Evolutionary conservation across 2,888 invertebrate species (phyloP), one percentile per base, ranked within the genome.

Genomic region (Trachelus stipa): DNA sequence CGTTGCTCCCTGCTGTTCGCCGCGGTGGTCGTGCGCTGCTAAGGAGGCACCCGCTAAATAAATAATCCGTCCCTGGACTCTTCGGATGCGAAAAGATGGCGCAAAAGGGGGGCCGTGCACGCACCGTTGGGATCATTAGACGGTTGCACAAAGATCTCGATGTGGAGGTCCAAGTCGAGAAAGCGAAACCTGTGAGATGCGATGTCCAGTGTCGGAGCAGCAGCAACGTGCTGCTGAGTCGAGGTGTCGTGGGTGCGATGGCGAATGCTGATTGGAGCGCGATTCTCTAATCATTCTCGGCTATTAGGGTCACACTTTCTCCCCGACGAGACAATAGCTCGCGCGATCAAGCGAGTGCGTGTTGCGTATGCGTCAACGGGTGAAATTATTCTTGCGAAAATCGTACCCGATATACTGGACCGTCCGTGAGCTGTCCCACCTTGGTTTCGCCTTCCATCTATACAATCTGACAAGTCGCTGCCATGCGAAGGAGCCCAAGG

Each of bases 271-370:
- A 87, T 87, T 84, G 85, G 84, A 81, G 82, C 83, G 81, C 83
- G 83, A 86, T 88, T 85, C 84, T 88, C 87, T 88, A 88, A 88
- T 89, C 88, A 87, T 86, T 88, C 85, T 74, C 83, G 79, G 84
- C 86, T 88, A 89, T 89, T 89, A 89, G 86, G 89, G 88, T 88
- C 89, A 87, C 88, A 88, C 89, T 89, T 89, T 89, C 89, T 88
- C 89, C 85, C 79, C 81, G 80, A 76, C 75, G 81, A 86, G 84
- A 86, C 86, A 86, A 86, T 86, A 80, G 83, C 80, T 40, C 37
- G 79, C 73, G 75, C 80, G 80, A 81, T 82, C 82, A 79, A 81
- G 79, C 82, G 82, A 79, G 77, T 79, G 76, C 81, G 75, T 56
- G 73, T 73, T 56, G 73, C 35, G 77, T 74, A 76, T 76, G 74